Evolutionary conservation across 2,888 invertebrate genomes (phyloP).

Genomic region (Andrena praecox): DNA sequence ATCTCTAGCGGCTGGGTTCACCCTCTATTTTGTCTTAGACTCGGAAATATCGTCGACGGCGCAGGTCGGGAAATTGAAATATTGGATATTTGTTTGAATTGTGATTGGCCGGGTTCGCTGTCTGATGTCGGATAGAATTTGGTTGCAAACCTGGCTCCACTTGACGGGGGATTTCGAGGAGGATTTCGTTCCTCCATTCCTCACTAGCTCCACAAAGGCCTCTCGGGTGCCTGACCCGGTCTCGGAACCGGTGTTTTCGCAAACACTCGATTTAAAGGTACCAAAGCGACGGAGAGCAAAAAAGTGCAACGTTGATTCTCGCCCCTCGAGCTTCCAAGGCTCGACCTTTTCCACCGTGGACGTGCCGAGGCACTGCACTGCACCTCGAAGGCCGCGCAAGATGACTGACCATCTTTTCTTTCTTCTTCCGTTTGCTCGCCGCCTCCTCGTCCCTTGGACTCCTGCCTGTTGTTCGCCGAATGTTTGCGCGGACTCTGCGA

Average conservation of each 20-base stretch:
- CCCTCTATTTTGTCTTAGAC: too few species aligned
- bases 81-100: neutral
- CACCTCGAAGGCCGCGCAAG: neutral
- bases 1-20: neutral
- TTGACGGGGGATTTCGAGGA: constrained; percentile 6
- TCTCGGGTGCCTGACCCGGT: constrained; percentile 42
- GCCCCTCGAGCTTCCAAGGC: constrained; percentile 24
- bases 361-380: neutral
- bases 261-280: constrained; percentile 51
- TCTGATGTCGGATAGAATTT: neutral
- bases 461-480: constrained; percentile 5
- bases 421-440: neutral
- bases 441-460: neutral
- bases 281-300: constrained; percentile 23
- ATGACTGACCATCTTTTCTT: neutral
- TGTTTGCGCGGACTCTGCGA: constrained; percentile 1
- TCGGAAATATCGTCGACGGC: too few species aligned
- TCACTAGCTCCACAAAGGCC: constrained; percentile 33
- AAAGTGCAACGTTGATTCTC: constrained; percentile 33
- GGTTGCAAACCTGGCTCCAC: neutral
- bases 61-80: too few species aligned
- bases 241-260: constrained; percentile 36
- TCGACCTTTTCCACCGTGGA: neutral
- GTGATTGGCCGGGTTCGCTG: too few species aligned
- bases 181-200: constrained; percentile 20